A percentile compares a stretch with the other conserved stretches of the same genome.
phyloP scores from a whole-genome alignment of 2,797 vertebrate species.

The Sebastes hubbsi region DNA sequence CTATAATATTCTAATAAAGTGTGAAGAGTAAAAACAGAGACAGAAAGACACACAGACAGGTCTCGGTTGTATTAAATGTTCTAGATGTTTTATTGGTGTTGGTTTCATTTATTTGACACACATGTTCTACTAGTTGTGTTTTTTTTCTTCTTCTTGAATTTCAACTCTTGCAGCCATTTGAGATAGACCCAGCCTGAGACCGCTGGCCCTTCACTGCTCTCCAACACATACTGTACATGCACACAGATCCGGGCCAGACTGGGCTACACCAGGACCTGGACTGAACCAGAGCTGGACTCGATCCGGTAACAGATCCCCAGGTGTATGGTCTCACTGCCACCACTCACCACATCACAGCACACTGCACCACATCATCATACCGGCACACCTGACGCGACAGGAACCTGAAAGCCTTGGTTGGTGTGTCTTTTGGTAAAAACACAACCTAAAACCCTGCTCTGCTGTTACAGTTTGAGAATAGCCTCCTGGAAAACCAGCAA shows the following conservation, averaged over 20 bases:
- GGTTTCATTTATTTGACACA: conserved; percentile 85
- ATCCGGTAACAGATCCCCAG: conserved; percentile 28
- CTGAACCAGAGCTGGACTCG: conserved; percentile 18
- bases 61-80: conserved; percentile 87
- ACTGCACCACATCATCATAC: conserved; percentile 68
- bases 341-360: conserved; percentile 65
- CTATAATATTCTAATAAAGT: neutral
- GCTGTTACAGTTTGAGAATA: conserved; percentile 57
- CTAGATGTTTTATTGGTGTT: conserved; percentile 89
- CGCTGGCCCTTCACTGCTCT: conserved; percentile 70
- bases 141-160: conserved; percentile 54
- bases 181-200: conserved; percentile 73
- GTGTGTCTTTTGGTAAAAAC: conserved; percentile 68
- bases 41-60: conserved; percentile 74
- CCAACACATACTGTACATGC: conserved; percentile 59
- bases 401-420: conserved; percentile 66
- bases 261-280: conserved; percentile 32
- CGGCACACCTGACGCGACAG: conserved; percentile 67
- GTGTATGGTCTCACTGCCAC: conserved; percentile 52
- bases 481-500: conserved; percentile 72
- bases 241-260: conserved; percentile 61
- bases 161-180: conserved; percentile 74
- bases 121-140: conserved; percentile 74
- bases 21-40: conserved; percentile 16
- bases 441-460: conserved; percentile 68